These are phyloP conservation scores for Bettongia penicillata DNA, from an alignment of 2,113 vertebrate species.

Conservation along the genomic window DNA sequence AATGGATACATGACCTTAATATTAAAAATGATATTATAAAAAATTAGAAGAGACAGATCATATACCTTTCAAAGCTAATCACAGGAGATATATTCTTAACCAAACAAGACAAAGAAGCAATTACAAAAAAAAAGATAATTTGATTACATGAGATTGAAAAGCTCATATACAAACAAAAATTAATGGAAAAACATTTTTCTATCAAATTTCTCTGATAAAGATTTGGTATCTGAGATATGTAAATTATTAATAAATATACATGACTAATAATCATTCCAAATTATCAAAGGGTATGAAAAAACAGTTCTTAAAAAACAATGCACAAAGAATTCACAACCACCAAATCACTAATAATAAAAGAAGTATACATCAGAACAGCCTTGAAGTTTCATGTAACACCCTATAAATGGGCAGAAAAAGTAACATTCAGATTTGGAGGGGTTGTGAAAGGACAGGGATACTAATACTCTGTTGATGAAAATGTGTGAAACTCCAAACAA, in stretches of 20 bases:
- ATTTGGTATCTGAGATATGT: neutral
- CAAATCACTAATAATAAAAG: neutral
- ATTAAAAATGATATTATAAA: neutral
- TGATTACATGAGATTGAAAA: neutral
- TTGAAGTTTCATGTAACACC: neutral
- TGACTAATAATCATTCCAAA: neutral
- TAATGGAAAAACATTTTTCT: neutral
- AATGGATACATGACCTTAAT: no score
- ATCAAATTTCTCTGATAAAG: neutral
- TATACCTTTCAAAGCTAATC: neutral
- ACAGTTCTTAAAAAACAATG: neutral
- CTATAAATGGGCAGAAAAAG: neutral
- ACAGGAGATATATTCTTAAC: neutral
- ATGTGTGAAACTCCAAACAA: neutral
- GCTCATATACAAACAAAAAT: neutral
- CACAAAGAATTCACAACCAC: neutral
- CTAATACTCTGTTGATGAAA: neutral
- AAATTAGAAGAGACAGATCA: neutral
- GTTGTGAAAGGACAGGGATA: neutral
- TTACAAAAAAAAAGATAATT: neutral
- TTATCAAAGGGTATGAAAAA: neutral
- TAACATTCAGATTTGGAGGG: neutral
- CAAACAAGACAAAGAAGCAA: neutral
- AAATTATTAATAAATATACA: neutral
- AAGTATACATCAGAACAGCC: neutral